Percentiles rank a stretch among this genome's conserved stretches.
These are phyloP conservation scores for Lipotes vexillifer DNA, from an alignment of 2,113 vertebrate species.

Conservation along the genomic window DNA sequence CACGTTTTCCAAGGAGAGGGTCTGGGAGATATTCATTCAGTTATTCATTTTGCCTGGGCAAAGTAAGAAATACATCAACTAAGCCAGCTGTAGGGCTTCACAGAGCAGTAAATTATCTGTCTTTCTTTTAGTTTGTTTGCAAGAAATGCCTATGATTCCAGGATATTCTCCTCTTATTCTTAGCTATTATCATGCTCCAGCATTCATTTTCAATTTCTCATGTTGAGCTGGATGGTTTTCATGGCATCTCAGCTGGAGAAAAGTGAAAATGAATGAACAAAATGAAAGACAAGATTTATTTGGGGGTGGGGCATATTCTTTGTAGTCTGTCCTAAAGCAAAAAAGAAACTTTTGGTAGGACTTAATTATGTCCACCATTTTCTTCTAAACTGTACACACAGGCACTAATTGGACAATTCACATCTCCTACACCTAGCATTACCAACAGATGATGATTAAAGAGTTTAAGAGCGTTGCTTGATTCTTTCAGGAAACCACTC, in stretches of 20 bases:
- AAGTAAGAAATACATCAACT: neutral
- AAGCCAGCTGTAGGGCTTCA: neutral
- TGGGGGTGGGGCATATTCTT: neutral
- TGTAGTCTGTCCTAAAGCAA: neutral
- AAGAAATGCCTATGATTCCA: constrained; percentile 28
- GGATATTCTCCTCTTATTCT: constrained; percentile 8
- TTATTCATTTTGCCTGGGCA: neutral
- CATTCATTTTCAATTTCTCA: constrained; percentile 54
- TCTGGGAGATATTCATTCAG: neutral
- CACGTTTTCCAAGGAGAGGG: neutral
- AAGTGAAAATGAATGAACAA: constrained; percentile 33
- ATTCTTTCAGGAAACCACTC: constrained; percentile 6
- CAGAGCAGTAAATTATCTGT: constrained; percentile 17
- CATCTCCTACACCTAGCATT: constrained; percentile 33
- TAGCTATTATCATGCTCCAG: constrained; percentile 7
- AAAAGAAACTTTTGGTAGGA: constrained; percentile 18
- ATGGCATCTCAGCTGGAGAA: constrained; percentile 1
- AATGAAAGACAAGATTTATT: constrained; percentile 47
- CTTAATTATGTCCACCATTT: constrained; percentile 38
- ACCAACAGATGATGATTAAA: constrained; percentile 15
- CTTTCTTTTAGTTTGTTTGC: neutral
- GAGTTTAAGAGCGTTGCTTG: constrained; percentile 40
- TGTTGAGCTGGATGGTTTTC: constrained; percentile 53
- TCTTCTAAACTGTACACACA: constrained; percentile 27
- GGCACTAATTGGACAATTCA: constrained; percentile 3